Evolutionary conservation across 2,797 vertebrate species (phyloP), one percentile per base, ranked within the genome.

Genomic region (Melanotaenia nigrans): DNA sequence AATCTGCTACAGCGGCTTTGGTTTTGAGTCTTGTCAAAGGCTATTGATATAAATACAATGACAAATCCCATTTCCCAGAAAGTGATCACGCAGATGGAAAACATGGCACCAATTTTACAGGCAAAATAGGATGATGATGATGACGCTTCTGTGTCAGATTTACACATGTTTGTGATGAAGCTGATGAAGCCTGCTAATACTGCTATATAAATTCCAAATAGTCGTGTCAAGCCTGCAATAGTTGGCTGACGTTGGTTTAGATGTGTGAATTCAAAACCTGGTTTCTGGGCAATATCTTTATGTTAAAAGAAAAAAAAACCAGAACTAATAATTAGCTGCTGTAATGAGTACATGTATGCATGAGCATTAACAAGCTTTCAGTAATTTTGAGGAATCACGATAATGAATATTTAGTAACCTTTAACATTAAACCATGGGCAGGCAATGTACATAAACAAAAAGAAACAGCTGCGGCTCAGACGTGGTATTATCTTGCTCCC

Each of bases 21-120:
- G 79, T 80, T 85, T 84, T 77, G 68, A 62, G 66, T 80, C 68
- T 67, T n/a, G 38, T 69, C 61, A 32, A 9, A 71, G 45, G 60
- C 47, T 49, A 49, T 70, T 16, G 18, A 35, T 36, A 78, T 83
- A 51, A 84, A 80, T 60, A 67, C 8, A 42, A 55, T 64, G 60
- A 42, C 18, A 13, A 3, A 65, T 84, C 64, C 72, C 13, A 58
- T 79, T 85, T 75, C 42, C 70, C 84, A 76, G 71, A 82, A 69
- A 68, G 24, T 45, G 61, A 55, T 84, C 66, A 75, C 0, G 53
- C 25, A 8, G 13, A 30, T 28, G 70, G 57, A 63, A 55, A 70
- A 81, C 33, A 83, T 75, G 57, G 68, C 64, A 65, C 4, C 54
- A 49, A 71, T 42, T 72, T 70, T 71, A 51, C 8, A 24, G 65